Conservation (phyloP, 2,888 invertebrate species). For the Phragmatobia fuliginosa region DNA sequence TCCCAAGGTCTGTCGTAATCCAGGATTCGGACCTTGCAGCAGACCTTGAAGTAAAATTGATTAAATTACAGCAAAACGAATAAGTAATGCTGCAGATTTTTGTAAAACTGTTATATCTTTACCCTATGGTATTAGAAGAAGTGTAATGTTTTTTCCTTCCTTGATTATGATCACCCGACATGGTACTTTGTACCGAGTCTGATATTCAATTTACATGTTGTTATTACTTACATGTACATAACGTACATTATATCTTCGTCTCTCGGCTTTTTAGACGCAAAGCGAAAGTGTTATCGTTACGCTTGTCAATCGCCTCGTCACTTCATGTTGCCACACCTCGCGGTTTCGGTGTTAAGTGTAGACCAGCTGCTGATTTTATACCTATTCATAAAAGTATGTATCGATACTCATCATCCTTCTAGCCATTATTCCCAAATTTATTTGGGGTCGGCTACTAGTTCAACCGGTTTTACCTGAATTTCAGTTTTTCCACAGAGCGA, state of each 20-base stretch:
- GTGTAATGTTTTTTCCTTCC: neutral
- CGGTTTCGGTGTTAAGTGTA: conserved; percentile 3
- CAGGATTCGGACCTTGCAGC: neutral
- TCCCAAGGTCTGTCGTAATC: neutral
- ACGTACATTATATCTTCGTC: conserved; percentile 1
- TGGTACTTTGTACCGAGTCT: neutral
- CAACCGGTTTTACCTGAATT: too few relatives aligned
- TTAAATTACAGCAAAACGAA: neutral
- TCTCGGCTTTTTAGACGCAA: neutral
- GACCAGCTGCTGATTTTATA: neutral
- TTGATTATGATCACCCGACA: neutral
- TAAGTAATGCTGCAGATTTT: neutral
- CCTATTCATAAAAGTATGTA: neutral
- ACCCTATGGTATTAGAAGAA: too few relatives aligned
- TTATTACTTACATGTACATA: conserved; percentile 4
- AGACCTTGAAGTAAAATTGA: neutral
- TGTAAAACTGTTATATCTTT: neutral
- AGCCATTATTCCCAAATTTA: too few relatives aligned
- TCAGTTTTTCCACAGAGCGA: too few relatives aligned
- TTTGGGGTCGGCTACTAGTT: too few relatives aligned
- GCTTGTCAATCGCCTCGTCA: conserved; percentile 10
- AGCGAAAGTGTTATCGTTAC: conserved; percentile 18
- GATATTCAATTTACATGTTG: neutral
- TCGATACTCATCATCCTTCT: too few relatives aligned
- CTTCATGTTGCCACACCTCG: neutral